Base-by-base conservation (phyloP, 2,888 invertebrate species). In the Carcina quercana region DNA sequence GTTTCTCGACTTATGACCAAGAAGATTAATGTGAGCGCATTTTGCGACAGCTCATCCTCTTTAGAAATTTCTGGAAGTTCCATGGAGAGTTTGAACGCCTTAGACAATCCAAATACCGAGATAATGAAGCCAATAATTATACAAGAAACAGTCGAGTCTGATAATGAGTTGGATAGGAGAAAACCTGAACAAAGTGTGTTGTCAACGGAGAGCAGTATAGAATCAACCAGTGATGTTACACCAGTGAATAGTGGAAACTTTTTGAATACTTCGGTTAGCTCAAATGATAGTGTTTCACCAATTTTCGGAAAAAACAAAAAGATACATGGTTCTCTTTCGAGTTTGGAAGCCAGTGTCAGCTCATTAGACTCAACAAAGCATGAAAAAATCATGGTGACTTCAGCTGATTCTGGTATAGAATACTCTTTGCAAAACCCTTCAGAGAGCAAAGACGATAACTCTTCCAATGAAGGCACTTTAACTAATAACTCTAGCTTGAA, bases 381-480 rank as follows among this genome's bases (percentile, higher is more conserved):
- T 0, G 80, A 83, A 3, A 74, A 66, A 38, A 38, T 72, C 0
- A 78, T 83, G 78, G 67, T 82, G 0, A 80, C 80, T 0, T 84
- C 84, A 15, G 74, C 83, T 0, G 85, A 85, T 44, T 85, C 85
- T 0, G 85, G 85, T 0, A 84, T 85, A 35, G 83, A 82, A 34
- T 71, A 83, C 37, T 84, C 85, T 0, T 43, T 83, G 2, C 80
- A 83, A 17, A 67, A 76, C 21, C 76, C 75, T 0, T 50, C 70
- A 0, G 82, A 79, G 8, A 60, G 45, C 3, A 75, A 65, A 51
- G 79, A 82, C 2, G 80, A 80, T 15, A 65, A 64, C 5, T 83
- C 82, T 0, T 84, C 85, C 0, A 85, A 85, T 24, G 85, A 85
- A 50, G 85, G 84, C 0, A 85, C 85, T 0, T 40, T 85, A n/a